phyloP scores from a whole-genome alignment of 2,888 invertebrate genomes.

The Molanna angustata region DNA sequence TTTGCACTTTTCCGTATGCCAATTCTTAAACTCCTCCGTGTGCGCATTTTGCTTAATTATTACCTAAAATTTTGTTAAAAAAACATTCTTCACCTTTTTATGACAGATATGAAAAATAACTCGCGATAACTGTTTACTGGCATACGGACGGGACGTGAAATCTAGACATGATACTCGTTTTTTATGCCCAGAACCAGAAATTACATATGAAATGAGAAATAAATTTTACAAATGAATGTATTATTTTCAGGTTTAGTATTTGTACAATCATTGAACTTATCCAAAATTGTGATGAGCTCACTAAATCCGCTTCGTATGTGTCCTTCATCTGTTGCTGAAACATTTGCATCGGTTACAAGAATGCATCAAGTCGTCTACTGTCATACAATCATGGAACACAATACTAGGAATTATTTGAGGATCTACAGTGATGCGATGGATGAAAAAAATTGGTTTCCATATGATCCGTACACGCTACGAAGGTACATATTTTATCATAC shows the following conservation, averaged over 20 bases:
- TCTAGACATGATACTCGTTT: too few relatives aligned
- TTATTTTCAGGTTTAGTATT: conserved; percentile 69
- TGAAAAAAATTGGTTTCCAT: conserved; percentile 79
- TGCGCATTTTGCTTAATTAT: too few relatives aligned
- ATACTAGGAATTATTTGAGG: conserved; percentile 57
- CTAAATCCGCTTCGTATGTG: conserved; percentile 88
- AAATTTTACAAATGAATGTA: too few relatives aligned
- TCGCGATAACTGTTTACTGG: too few relatives aligned
- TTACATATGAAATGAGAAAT: not conserved
- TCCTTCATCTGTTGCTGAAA: conserved; percentile 70
- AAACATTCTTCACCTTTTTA: too few relatives aligned
- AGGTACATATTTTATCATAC: too few relatives aligned
- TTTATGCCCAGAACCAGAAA: not conserved
- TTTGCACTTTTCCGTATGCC: too few relatives aligned
- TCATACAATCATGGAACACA: conserved; percentile 84
- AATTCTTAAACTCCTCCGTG: too few relatives aligned
- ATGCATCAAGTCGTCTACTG: conserved; percentile 90
- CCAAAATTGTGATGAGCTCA: conserved; percentile 78
- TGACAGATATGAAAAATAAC: too few relatives aligned
- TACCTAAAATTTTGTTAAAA: too few relatives aligned
- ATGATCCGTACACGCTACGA: conserved; percentile 81
- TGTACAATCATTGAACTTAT: conserved; percentile 78
- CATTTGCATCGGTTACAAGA: conserved; percentile 78
- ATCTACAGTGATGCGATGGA: conserved; percentile 48
- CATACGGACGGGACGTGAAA: too few relatives aligned